phyloP scores from a whole-genome alignment of 1,140 invertebrate species.

The Lordiphosa collinella region DNA sequence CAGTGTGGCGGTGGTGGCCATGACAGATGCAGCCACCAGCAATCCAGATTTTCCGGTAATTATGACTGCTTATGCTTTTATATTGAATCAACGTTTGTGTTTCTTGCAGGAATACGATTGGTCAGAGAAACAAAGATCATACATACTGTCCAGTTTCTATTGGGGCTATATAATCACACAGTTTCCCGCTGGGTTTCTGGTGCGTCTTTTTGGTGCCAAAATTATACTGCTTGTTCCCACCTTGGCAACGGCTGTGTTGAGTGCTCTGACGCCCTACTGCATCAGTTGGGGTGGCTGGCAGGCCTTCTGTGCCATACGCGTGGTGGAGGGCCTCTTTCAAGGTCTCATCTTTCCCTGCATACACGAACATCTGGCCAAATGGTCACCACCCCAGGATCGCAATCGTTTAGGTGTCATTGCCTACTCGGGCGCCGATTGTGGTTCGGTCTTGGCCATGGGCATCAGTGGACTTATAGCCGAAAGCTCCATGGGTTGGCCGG shows the following conservation, averaged over 20 bases:
- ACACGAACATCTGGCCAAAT: conserved; percentile 82
- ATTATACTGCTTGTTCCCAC: conserved; percentile 83
- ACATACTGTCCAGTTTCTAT: conserved; percentile 85
- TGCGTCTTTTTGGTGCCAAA: conserved; percentile 84
- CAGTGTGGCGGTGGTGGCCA: conserved; percentile 86
- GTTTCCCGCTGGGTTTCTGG: conserved; percentile 86
- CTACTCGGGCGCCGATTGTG: conserved; percentile 85
- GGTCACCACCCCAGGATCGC: conserved; percentile 82
- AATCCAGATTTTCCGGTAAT: conserved; percentile 58
- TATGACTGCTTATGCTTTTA: background rate
- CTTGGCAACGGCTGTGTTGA: conserved; percentile 76
- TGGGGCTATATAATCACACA: conserved; percentile 82
- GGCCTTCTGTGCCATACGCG: conserved; percentile 82
- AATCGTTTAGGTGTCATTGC: conserved; percentile 82
- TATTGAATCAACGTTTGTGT: background rate
- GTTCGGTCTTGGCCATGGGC: conserved; percentile 87
- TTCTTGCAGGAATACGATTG: conserved; percentile 79
- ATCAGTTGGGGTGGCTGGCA: conserved; percentile 81
- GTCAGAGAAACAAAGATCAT: conserved; percentile 80
- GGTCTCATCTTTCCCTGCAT: conserved; percentile 89
- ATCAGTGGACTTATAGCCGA: conserved; percentile 84
- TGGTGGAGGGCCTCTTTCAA: conserved; percentile 88
- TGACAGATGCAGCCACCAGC: conserved; percentile 81
- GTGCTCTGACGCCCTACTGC: conserved; percentile 79
- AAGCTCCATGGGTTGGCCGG: conserved; percentile 86